Evolutionary conservation across 2,888 invertebrate species (phyloP), one percentile per base, ranked within the genome.

Genomic region (Cotesia congregata): DNA sequence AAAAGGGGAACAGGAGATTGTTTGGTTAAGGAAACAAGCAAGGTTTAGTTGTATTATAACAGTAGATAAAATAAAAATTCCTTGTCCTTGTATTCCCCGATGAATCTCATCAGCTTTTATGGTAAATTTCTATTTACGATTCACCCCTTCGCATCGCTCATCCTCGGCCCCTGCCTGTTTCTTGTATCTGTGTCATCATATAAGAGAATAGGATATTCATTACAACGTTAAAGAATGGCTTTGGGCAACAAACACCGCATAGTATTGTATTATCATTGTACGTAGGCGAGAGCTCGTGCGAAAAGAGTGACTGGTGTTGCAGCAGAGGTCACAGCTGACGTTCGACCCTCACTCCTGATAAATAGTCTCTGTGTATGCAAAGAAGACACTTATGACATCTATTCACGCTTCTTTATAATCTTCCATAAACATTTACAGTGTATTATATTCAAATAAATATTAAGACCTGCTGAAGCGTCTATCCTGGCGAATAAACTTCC

Each of bases 191-290:
- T 65, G 17, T 61, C 62, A 40, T 30, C 72, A 20, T 62, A 50
- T 41, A 69, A 60, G 20, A 69, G 75, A 72, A 77, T 73, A 67
- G 69, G 78, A 78, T 80, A 80, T 80, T 78, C 77, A 77, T 80
- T 74, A 75, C 74, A 61, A 12, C 75, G 72, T 80, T 80, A 75
- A 77, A 77, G 72, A 80, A 77, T 74, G 78, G 72, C 77, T 65
- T 74, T 77, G 75, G 78, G 78, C 68, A 73, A 75, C 70, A 69
- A 39, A 50, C 50, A 12, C 50, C 50, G 12, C 50, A 50, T 50
- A 50, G 9, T 50, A 50, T 50, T 50, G 50, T 50, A 50, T 50
- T 50, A 50, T 50, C 50, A 50, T 50, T 50, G 50, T 50, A 50
- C 59, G 75, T 71, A 71, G 71, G 75, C 67, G 73, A 70, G 67